phyloP scores from a whole-genome alignment of 2,113 vertebrate species.

The Charadrius vociferus region DNA sequence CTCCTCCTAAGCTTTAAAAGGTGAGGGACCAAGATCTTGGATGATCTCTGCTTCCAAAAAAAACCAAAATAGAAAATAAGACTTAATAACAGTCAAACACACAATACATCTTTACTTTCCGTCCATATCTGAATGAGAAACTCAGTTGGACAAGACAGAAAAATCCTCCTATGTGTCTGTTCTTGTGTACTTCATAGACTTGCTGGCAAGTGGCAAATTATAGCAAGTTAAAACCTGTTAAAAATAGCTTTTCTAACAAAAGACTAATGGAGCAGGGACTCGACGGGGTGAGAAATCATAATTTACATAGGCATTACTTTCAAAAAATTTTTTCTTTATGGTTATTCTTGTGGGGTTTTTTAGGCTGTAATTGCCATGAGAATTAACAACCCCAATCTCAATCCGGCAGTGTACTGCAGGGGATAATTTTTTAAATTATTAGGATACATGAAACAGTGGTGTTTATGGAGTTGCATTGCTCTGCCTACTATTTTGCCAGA shows the following conservation, averaged over 20 bases:
- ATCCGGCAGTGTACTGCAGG: background rate
- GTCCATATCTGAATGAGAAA: background rate
- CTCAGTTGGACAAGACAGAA: background rate
- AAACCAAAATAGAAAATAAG: background rate
- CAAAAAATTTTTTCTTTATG: background rate
- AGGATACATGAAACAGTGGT: background rate
- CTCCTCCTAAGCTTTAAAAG: background rate
- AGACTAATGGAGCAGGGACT: background rate
- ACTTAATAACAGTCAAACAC: background rate
- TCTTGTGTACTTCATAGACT: background rate
- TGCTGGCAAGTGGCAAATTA: background rate
- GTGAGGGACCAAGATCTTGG: background rate
- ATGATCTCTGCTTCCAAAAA: background rate
- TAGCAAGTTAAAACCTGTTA: background rate
- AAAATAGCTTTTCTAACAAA: background rate
- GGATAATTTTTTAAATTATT: background rate
- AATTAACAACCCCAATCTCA: background rate
- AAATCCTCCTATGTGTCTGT: background rate
- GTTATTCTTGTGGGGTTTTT: background rate
- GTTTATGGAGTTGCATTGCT: background rate
- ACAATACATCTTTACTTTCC: background rate
- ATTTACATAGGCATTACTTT: background rate
- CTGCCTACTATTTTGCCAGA: background rate
- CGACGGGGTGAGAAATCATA: background rate
- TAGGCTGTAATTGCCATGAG: background rate